Conservation (phyloP, 1,140 invertebrate species). For the Lanistes nyassanus region DNA sequence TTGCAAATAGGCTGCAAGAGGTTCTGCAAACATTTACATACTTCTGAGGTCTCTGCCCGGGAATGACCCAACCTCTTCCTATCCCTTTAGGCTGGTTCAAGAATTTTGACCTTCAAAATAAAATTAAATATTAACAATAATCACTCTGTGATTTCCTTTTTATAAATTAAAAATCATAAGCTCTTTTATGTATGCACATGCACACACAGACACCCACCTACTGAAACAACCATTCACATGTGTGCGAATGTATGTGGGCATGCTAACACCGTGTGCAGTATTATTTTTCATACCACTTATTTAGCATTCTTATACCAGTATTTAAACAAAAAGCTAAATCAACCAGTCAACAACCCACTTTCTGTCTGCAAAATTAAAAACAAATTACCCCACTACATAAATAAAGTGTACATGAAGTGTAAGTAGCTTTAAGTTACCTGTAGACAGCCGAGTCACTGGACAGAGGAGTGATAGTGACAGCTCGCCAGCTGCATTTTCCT, state of each 20-base stretch:
- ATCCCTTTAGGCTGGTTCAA: background rate
- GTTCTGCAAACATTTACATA: conserved; percentile 62
- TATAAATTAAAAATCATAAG: background rate
- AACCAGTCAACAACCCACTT: background rate
- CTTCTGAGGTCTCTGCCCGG: conserved; percentile 66
- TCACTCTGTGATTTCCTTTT: background rate
- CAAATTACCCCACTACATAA: background rate
- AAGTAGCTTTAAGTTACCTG: conserved; percentile 13
- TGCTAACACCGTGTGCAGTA: no score
- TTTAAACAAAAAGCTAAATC: no score
- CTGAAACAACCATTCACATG: background rate
- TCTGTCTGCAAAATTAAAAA: background rate
- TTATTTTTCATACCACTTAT: no score
- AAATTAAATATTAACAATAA: background rate
- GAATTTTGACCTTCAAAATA: conserved; percentile 21
- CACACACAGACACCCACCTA: conserved; percentile 1
- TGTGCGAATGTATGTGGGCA: no score
- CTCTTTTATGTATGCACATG: background rate
- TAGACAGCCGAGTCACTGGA: conserved; percentile 29
- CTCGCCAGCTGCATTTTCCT: conserved; percentile 55
- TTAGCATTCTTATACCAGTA: no score
- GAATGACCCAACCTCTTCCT: conserved; percentile 69
- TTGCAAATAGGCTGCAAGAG: no score
- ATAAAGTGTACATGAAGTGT: background rate
- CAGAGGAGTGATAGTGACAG: conserved; percentile 38